Evolutionary conservation across 2,113 vertebrate genomes (phyloP), one percentile per base, ranked within the genome.

Genomic region (Phalacrocorax aristotelis): DNA sequence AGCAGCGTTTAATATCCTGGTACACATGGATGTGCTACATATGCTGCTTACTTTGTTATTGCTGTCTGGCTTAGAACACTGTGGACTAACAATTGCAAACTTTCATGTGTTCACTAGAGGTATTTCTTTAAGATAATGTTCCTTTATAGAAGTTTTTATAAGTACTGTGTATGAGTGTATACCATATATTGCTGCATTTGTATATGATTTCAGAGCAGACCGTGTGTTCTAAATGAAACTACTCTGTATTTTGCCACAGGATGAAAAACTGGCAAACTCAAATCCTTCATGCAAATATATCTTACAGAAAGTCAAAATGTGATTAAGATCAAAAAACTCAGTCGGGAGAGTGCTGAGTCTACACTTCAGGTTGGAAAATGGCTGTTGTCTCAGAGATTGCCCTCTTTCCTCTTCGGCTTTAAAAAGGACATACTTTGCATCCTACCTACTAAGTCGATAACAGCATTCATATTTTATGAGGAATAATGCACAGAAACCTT

Each of bases 381-480:
- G 85, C 80, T 65, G 83, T 93, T 89, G 95, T 97, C 95, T 96
- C 77, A 38, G 74, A 87, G 81, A 71, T 83, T 96, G 97, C 89
- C 82, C 94, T 76, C 93, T 86, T 83, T 87, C 86, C 85, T 95
- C 95, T 96, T 94, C 7, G 19, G 87, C 95, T 98, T 90, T 96
- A 54, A 93, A 97, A 94, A 97, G 86, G 92, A 98, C 84, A 87
- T 93, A 79, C 90, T 90, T 97, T 96, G 95, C 96, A 85, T 96
- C 97, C 93, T 97, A 96, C 90, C 89, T 94, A 82, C 85, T 51
- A 86, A 96, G 96, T 95, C 97, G 86, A 98, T 98, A 98, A 96
- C 78, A 40, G 57, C 92, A 98, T 98, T 81, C 94, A 98, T 98
- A 97, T 98, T 98, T 98, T 96, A 97, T 98, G 97, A 97, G 95